Conservation (phyloP, 1,140 invertebrate species). For the Zophobas morio region DNA sequence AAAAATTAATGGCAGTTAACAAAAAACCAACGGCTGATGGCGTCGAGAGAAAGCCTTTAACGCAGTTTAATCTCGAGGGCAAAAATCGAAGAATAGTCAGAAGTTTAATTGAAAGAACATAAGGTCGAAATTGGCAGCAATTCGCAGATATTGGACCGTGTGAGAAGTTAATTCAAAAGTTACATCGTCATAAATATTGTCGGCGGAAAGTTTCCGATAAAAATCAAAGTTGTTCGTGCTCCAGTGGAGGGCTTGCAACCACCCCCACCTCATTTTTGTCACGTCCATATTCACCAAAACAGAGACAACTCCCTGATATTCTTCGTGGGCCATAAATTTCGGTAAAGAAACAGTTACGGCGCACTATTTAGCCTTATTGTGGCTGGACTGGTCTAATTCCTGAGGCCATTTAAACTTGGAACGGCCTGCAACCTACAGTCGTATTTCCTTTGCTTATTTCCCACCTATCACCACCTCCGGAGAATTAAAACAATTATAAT, state of each 20-base stretch:
- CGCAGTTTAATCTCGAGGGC: conserved; percentile 18
- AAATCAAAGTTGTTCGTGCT: conserved; percentile 38
- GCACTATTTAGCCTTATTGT: conserved; percentile 45
- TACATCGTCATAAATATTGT: conserved; percentile 42
- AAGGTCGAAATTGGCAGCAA: conserved; percentile 49
- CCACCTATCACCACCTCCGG: conserved; percentile 32
- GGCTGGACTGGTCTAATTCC: conserved; percentile 45
- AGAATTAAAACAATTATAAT: conserved; percentile 36
- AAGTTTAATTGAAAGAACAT: conserved; percentile 51
- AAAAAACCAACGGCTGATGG: conserved; percentile 13
- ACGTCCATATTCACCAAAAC: conserved; percentile 31
- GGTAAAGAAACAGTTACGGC: conserved; percentile 45
- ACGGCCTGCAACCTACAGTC: conserved; percentile 30
- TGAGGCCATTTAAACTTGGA: conserved; percentile 45
- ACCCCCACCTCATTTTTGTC: conserved; percentile 29
- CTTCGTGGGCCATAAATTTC: conserved; percentile 42
- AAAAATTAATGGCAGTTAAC: conserved; percentile 15
- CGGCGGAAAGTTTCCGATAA: conserved; percentile 40
- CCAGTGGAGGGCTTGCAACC: not conserved
- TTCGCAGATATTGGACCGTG: conserved; percentile 34
- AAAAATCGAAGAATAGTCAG: conserved; percentile 21
- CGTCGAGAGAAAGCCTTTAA: not conserved
- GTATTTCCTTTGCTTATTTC: conserved; percentile 39
- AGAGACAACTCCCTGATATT: conserved; percentile 41
- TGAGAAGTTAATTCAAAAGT: conserved; percentile 43